phyloP scores from a whole-genome alignment of 2,113 vertebrate species.

The Otus sunia region DNA sequence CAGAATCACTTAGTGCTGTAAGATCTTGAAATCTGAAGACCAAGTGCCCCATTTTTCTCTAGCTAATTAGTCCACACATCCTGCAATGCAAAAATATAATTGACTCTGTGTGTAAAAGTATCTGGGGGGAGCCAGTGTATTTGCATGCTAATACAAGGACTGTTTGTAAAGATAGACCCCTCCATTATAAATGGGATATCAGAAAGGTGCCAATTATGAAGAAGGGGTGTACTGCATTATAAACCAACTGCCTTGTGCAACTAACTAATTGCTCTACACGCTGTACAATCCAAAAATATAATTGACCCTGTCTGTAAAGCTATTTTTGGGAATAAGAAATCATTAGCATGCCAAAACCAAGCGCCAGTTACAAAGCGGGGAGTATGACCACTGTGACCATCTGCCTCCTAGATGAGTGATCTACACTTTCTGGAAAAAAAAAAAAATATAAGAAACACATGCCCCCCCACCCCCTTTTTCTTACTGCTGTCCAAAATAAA shows the following conservation, averaged over 20 bases:
- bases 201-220: constrained; percentile 47
- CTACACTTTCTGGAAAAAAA: background rate
- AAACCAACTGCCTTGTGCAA: constrained; percentile 48
- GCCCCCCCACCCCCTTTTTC: background rate
- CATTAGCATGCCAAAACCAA: constrained; percentile 55
- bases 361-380: background rate
- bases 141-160: constrained; percentile 28
- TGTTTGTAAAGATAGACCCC: constrained; percentile 30
- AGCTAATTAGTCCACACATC: constrained; percentile 16
- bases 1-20: constrained; percentile 7
- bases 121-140: constrained; percentile 31
- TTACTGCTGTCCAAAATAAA: background rate
- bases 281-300: constrained; percentile 32
- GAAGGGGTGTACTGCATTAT: constrained; percentile 12
- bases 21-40: constrained; percentile 45
- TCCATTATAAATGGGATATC: constrained; percentile 29
- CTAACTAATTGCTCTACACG: constrained; percentile 27
- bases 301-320: constrained; percentile 47
- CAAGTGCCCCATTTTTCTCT: constrained; percentile 12
- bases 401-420: constrained; percentile 14
- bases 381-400: constrained; percentile 38
- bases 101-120: constrained; percentile 48
- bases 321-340: constrained; percentile 55
- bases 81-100: constrained; percentile 34
- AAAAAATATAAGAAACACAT: background rate